These are phyloP conservation scores for Drosophila hydei DNA, from an alignment of 1,140 invertebrate species.

Conservation along the genomic window DNA sequence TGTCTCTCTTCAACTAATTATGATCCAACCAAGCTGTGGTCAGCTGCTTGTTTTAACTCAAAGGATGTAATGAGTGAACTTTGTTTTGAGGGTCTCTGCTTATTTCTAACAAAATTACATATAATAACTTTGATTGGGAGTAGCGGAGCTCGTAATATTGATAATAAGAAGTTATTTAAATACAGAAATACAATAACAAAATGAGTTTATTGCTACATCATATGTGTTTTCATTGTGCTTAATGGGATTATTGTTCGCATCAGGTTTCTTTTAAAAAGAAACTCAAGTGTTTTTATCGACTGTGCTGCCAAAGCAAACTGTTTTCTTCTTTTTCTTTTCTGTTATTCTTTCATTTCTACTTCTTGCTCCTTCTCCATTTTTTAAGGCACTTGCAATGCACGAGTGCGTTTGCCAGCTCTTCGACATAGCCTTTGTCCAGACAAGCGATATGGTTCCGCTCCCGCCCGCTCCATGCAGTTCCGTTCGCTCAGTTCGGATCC, in stretches of 20 bases:
- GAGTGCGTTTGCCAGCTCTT: constrained; percentile 48
- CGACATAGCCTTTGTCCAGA: constrained; percentile 4
- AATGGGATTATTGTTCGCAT: too few relatives aligned
- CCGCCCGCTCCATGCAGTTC: neutral
- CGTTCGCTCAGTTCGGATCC: constrained; percentile 41
- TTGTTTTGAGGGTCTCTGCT: too few relatives aligned
- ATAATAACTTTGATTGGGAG: too few relatives aligned
- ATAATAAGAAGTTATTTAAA: too few relatives aligned
- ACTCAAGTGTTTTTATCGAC: neutral
- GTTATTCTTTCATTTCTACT: constrained; percentile 13
- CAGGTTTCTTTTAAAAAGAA: neutral
- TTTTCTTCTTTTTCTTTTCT: constrained; percentile 8
- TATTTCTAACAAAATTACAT: too few relatives aligned
- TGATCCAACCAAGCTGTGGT: too few relatives aligned
- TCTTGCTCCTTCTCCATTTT: neutral
- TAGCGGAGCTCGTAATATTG: too few relatives aligned
- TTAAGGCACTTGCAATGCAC: constrained; percentile 56
- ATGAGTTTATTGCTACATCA: neutral
- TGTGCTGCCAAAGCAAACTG: neutral
- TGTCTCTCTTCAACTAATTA: too few relatives aligned
- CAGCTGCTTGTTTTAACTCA: too few relatives aligned
- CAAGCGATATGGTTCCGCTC: constrained; percentile 1
- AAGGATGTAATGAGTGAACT: too few relatives aligned
- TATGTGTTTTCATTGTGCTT: neutral
- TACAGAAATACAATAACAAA: too few relatives aligned